Base-by-base conservation (phyloP, 2,797 vertebrate species). In the Percopsis omiscomaycus region DNA sequence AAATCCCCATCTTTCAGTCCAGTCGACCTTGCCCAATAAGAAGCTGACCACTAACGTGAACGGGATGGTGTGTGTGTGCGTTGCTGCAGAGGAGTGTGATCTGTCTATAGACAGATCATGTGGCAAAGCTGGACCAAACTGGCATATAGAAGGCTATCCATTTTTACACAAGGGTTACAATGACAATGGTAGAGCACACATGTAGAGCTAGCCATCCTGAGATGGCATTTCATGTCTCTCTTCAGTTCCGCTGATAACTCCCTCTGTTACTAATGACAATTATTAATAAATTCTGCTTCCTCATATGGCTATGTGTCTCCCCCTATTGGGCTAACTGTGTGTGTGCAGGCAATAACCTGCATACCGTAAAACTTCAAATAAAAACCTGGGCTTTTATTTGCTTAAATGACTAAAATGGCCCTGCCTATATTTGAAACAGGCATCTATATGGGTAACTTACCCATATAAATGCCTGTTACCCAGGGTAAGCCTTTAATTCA, bases 1-100 rank as follows among this genome's bases (percentile, higher is more conserved):
- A 55, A 73, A 53, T 53, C 44, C 55, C 32, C 2, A 15, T 13
- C 55, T 51, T 59, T 70, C 37, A 61, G 46, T 60, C 73, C 66
- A 66, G 55, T 22, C 66, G 77, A 66, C 64, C 61, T 60, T 53
- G 29, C 47, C 3, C 48, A 1, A 29, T 46, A 52, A 54, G 61
- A 64, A 48, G 30, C 45, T 55, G 64, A 58, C 45, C 28, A 32
- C 32, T 68, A 52, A 68, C 52, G 14, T n/a, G 60, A 54, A 58
- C 4, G 29, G 69, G 28, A 30, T 3, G 47, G 11, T 10, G 42
- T 0, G n/a, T 11, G 5, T n/a, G 15, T 3, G 67, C 3, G 65
- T 22, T 22, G 68, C 10, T 32, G 14, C 44, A 37, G 9, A 9
- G 4, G 73, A 65, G 44, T 22, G 22, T 22, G 22, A 22, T 22